Evolutionary conservation across 2,888 invertebrate genomes (phyloP).

Genomic region (Saturnia pavonia): DNA sequence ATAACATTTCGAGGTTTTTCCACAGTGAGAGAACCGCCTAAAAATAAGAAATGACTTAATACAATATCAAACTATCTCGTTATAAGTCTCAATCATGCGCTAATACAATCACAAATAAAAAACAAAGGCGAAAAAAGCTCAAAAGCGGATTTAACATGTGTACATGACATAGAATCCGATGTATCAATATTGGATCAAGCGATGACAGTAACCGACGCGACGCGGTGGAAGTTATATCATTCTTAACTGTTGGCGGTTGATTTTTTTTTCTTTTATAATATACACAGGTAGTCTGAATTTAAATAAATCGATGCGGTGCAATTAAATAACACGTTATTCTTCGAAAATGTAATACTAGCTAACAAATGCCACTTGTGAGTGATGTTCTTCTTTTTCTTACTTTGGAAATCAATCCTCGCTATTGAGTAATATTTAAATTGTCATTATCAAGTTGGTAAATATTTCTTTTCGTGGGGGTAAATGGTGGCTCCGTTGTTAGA

Average conservation of each 20-base stretch:
- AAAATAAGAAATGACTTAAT: constrained; percentile 77
- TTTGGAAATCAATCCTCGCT: no score
- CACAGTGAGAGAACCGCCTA: constrained; percentile 58
- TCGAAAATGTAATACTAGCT: no score
- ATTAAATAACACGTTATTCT: no score
- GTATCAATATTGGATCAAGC: constrained; percentile 68
- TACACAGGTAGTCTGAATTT: neutral
- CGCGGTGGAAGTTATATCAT: constrained; percentile 31
- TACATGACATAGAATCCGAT: constrained; percentile 63
- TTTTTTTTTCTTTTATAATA: neutral
- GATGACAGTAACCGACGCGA: constrained; percentile 48
- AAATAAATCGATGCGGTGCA: no score
- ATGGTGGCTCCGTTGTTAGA: no score
- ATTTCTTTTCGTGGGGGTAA: no score
- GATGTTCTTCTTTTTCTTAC: no score
- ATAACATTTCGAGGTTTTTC: constrained; percentile 55
- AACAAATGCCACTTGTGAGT: no score
- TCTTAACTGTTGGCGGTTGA: constrained; percentile 14
- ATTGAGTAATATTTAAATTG: no score
- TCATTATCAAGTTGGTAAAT: no score
- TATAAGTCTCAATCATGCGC: constrained; percentile 76
- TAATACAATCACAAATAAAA: constrained; percentile 76
- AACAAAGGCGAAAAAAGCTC: constrained; percentile 60
- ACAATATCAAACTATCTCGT: constrained; percentile 70
- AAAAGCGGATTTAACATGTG: constrained; percentile 75